These are phyloP conservation scores for Zosterops hypoxanthus DNA, from an alignment of 2,113 vertebrate species.

Conservation along the genomic window DNA sequence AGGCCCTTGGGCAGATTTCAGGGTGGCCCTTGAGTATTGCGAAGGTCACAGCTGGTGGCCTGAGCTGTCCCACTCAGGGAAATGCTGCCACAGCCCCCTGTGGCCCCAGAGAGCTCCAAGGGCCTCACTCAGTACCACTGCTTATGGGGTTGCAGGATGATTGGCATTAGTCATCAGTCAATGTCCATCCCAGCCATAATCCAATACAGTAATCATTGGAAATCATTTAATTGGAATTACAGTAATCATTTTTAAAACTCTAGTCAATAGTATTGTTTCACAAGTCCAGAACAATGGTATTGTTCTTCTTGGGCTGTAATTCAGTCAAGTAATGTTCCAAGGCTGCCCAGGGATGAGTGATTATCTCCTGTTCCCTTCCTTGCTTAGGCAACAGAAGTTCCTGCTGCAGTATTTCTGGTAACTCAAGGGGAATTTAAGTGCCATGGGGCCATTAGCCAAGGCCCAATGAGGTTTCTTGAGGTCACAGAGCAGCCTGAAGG, in stretches of 20 bases:
- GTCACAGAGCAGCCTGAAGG: background rate
- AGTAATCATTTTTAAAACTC: background rate
- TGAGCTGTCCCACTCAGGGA: background rate
- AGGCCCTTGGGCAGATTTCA: accelerated
- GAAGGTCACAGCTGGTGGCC: background rate
- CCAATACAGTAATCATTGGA: background rate
- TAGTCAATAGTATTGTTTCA: background rate
- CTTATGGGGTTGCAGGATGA: background rate
- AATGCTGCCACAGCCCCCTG: background rate
- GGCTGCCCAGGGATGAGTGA: background rate
- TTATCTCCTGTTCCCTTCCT: background rate
- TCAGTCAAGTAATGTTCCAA: background rate
- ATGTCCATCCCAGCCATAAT: accelerated
- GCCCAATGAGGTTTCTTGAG: background rate
- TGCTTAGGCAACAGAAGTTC: background rate
- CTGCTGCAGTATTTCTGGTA: background rate
- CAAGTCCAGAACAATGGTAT: background rate
- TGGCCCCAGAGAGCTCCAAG: background rate
- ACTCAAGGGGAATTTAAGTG: background rate
- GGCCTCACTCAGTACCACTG: background rate
- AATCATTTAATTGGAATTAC: too few relatives aligned
- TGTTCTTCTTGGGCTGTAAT: background rate
- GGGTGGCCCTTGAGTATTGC: accelerated
- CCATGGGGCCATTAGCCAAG: background rate
- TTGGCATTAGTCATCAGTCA: background rate